Evolutionary conservation across 2,797 vertebrate species (phyloP), one percentile per base, ranked within the genome.

Genomic region (Galaxias olidus): DNA sequence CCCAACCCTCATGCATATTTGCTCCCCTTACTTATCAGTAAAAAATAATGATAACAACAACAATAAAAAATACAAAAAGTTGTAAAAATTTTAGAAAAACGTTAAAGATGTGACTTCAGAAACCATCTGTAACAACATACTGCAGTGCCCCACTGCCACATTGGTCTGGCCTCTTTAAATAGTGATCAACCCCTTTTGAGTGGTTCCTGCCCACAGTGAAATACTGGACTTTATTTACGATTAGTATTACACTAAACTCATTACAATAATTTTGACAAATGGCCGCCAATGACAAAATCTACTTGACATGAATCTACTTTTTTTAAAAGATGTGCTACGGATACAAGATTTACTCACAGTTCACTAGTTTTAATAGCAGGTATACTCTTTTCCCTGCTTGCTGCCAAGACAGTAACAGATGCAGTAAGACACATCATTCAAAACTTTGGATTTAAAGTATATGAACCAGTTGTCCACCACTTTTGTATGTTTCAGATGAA

Each of bases 131-230:
- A 78, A 81, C 52, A 72, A 65, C 49, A 59, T 42, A 10, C 40
- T 5, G 56, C 47, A 75, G 73, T 67, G 75, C 66, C 75, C 71
- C 70, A 68, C 68, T 78, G 78, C 78, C 76, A 58, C 65, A 40
- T 56, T 60, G 54, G 68, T 82, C 68, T 76, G 72, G 64, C 71
- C 69, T 82, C 54, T 63, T 75, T 69, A 73, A 78, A 72, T 56
- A 66, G 66, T 68, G 67, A 63, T 77, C 30, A 30, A 30, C 52
- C 19, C 69, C 73, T 74, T 65, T 63, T 82, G 61, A 83, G 86
- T 89, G 87, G 85, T 90, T 81, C 90, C 88, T 89, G 88, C 84
- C 87, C 88, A 87, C 88, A 88, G 55, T 88, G 73, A 90, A 89
- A 90, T 82, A 83, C 81, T 85, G 86, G 83, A 88, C 83, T 83